Evolutionary conservation across 1,140 invertebrate genomes (phyloP).

Genomic region (Conus ventricosus): DNA sequence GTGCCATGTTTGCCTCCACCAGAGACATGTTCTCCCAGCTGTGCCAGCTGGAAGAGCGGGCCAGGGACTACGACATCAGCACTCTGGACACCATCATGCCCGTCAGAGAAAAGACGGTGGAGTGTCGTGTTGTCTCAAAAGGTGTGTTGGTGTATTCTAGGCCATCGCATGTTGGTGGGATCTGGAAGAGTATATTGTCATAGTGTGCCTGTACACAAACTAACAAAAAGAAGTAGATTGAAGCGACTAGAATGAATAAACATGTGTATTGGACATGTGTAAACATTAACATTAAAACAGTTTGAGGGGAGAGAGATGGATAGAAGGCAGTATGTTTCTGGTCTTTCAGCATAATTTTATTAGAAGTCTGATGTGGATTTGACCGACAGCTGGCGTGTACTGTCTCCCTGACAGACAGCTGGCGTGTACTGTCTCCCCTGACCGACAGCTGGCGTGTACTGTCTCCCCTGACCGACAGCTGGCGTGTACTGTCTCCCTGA

Average conservation of each 20-base stretch:
- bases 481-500: too few relatives aligned
- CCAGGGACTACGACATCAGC: slow-evolving; percentile 17
- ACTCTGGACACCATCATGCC: slow-evolving; percentile 14
- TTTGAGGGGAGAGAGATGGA: too few relatives aligned
- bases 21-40: slow-evolving; percentile 31
- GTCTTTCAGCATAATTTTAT: too few relatives aligned
- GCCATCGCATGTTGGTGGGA: slow-evolving; percentile 17
- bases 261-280: background rate
- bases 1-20: background rate
- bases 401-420: too few relatives aligned
- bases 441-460: too few relatives aligned
- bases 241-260: background rate
- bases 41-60: slow-evolving; percentile 25
- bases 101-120: background rate
- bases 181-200: slow-evolving; percentile 31
- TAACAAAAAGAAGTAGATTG: background rate
- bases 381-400: too few relatives aligned
- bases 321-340: too few relatives aligned
- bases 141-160: background rate
- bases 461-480: too few relatives aligned
- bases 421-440: too few relatives aligned
- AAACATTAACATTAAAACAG: too few relatives aligned
- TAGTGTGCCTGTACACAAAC: background rate
- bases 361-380: too few relatives aligned
- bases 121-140: too few relatives aligned